Base-by-base conservation (phyloP, 2,888 invertebrate species). In the Ceriagrion tenellum region DNA sequence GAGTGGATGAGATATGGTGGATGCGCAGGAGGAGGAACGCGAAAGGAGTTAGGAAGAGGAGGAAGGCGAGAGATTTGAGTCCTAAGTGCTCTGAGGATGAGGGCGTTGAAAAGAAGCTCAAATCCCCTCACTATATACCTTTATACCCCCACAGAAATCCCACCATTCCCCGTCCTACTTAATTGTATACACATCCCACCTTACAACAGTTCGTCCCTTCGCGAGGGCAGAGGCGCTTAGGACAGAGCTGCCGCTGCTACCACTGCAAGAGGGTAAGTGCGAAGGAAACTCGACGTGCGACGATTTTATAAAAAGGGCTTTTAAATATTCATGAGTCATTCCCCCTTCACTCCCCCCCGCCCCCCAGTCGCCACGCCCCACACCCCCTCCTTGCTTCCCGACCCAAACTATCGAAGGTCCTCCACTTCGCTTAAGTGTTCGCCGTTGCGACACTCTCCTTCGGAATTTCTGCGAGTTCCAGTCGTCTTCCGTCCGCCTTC, bases 231-330 rank as follows among this genome's bases (percentile, higher is more conserved):
- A 47, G 47, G 47, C 47, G 47, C 47, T 47, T 4, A 47, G 47
- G 47, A 47, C 47, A 47, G 47, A 47, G 47, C n/a, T 4, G 47
- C 47, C 47, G 47, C 47, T 47, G 47, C 47, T n/a, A n/a, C n/a
- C n/a, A n/a, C n/a, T n/a, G n/a, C n/a, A n/a, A n/a, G n/a, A n/a
- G 47, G 8, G 47, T 4, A 47, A 8, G 47, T 4, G 47, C 2
- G 47, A 47, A 81, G 81, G 35, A 81, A 81, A 81, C 81, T 69
- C 69, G 69, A 69, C 69, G 69, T 69, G 81, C 81, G 81, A 81
- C 81, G 81, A 81, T 81, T 81, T 35, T 35, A 30, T 81, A 35
- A 81, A 81, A 81, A 81, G 81, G 81, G 81, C 81, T 81, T 81
- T 81, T 81, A 81, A 81, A 81, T 81, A 81, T 81, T 81, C 81